phyloP scores from a whole-genome alignment of 2,797 vertebrate species.

The Cyclopterus lumpus region DNA sequence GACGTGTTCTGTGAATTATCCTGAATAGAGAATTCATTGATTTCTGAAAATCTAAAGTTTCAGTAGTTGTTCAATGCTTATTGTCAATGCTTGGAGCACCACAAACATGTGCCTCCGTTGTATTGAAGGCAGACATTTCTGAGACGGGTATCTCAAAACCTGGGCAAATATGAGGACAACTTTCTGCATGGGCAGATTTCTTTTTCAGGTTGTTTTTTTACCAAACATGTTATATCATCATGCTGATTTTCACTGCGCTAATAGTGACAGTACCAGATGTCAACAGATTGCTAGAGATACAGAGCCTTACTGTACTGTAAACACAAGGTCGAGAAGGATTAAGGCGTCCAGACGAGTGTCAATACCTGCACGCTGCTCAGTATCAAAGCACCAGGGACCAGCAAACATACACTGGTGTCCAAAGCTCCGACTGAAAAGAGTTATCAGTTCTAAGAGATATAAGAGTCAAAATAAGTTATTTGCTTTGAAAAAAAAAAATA shows the following conservation, averaged over 20 bases:
- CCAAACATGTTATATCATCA: constrained; percentile 11
- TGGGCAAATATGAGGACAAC: not conserved
- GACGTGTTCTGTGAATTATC: not conserved
- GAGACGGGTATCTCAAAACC: not conserved
- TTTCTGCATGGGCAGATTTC: not conserved
- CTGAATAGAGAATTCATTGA: not conserved
- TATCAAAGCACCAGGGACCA: constrained; percentile 45
- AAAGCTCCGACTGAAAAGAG: not conserved
- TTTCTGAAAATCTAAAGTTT: not conserved
- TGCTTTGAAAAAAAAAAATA: not conserved
- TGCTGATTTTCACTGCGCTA: not conserved
- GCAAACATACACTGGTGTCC: constrained; percentile 27
- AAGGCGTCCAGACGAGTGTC: constrained; percentile 45
- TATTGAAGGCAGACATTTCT: not conserved
- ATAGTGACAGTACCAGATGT: constrained; percentile 26
- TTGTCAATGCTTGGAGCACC: not conserved
- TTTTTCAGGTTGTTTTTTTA: not conserved
- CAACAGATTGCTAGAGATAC: constrained; percentile 36
- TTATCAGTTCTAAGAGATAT: too few species aligned
- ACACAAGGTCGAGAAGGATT: constrained; percentile 51
- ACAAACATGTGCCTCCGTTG: not conserved
- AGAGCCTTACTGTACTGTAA: constrained; percentile 31
- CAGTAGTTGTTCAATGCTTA: not conserved
- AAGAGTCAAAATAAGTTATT: not conserved
- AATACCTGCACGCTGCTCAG: constrained; percentile 48